A percentile compares a stretch with the other conserved stretches of the same genome.
Conservation (phyloP, 2,888 invertebrate species). For the Agrochola lychnidis region DNA sequence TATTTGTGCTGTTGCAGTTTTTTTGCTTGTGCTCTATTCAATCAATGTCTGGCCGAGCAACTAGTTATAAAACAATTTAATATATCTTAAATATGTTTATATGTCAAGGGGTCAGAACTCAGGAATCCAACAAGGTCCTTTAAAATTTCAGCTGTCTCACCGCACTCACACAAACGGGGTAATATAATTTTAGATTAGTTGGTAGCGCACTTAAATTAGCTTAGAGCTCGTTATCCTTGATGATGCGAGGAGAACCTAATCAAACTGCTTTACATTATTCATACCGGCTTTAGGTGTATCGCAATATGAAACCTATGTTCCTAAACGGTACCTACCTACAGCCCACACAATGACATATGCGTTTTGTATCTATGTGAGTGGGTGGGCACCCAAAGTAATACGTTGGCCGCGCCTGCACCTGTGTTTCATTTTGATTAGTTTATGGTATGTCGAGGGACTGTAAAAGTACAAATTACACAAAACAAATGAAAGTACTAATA, state of each 20-base stretch:
- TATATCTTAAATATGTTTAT: constrained; percentile 21
- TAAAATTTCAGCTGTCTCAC: constrained; percentile 56
- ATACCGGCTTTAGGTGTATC: constrained; percentile 8
- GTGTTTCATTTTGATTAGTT: constrained; percentile 36
- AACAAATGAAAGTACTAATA: neutral
- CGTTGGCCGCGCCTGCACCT: constrained; percentile 9
- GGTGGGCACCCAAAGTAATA: constrained; percentile 14
- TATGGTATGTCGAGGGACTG: neutral
- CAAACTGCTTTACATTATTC: constrained; percentile 46
- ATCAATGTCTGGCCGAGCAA: constrained; percentile 8
- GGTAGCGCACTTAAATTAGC: constrained; percentile 35
- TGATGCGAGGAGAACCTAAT: constrained; percentile 32
- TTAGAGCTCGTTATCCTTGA: constrained; percentile 41
- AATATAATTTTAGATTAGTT: constrained; percentile 59
- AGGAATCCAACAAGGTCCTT: constrained; percentile 28
- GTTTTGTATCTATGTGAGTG: constrained; percentile 1
- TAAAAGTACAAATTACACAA: constrained; percentile 7
- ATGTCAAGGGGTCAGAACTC: constrained; percentile 31
- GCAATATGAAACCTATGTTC: constrained; percentile 4
- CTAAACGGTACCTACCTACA: neutral
- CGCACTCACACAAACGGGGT: constrained; percentile 41
- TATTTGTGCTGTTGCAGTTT: constrained; percentile 2
- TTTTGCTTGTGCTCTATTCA: constrained; percentile 14
- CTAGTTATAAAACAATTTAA: neutral
- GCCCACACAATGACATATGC: neutral